Base-by-base conservation (phyloP, 37 sponge, comb jelly and placozoan genomes). In the Diacarnus erythraeanus region DNA sequence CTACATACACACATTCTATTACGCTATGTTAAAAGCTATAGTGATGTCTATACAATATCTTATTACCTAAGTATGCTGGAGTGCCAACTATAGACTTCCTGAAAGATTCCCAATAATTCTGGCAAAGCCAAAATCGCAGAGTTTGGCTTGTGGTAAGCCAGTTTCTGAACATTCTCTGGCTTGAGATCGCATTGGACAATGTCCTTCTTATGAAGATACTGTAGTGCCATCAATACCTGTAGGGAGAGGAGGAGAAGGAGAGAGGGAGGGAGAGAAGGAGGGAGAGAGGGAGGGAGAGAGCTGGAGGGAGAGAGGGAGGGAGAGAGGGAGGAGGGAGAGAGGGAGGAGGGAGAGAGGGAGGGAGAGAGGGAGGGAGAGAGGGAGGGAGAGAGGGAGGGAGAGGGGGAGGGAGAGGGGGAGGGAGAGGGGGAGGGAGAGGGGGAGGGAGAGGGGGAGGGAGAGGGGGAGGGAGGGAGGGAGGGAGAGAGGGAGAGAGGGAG, bases 81-180 rank as follows among this genome's bases (percentile, higher is more conserved):
- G 99, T 98, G 4, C 99, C 99, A 29, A 98, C 99, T 21, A 98
- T 88, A 20, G 96, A 95, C 40, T 98, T 95, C 51, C 99, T 86
- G 80, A 98, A 98, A 47, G 86, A 86, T 51, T 93, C 31, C 94
- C 92, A 58, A 98, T 98, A 41, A 95, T 95, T 71, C 94, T 91
- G 60, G 99, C 99, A 86, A 95, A 98, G 31, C 99, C 99, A 88
- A 98, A 98, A 77, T 98, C 99, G 38, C 99, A 98, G 71, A 98
- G 83, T 68, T 98, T 98, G 8, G 90, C 87, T 73, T 86, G 87
- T 34, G 90, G 87, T 69, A 91, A 41, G 20, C 83, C 72, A 40
- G 29, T 63, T 59, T 93, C 83, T 20, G 93, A 87, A 98, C 99
- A 67, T 98, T 98, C 86, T 98, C 99, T 39, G 99, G 96, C 75